These are phyloP conservation scores for Hippopotamus amphibius DNA, from an alignment of 2,113 vertebrate genomes.

Conservation along the genomic window DNA sequence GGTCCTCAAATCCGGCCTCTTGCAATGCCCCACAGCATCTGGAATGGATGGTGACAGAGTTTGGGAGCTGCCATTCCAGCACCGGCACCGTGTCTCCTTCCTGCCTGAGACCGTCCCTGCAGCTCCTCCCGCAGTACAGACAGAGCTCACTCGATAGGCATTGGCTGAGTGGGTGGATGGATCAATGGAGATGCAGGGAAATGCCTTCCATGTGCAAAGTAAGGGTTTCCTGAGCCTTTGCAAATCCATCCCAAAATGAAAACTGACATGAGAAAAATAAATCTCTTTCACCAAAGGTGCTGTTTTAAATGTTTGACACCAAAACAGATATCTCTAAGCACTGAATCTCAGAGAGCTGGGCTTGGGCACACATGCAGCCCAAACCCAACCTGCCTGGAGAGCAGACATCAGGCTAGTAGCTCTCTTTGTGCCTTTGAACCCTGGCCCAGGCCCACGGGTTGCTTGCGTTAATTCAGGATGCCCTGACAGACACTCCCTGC, in stretches of 20 bases:
- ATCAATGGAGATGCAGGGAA: background rate
- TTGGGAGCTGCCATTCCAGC: background rate
- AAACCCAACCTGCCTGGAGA: background rate
- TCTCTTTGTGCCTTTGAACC: background rate
- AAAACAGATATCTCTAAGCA: background rate
- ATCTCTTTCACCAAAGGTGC: background rate
- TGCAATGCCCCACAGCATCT: background rate
- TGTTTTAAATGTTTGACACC: background rate
- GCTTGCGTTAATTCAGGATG: background rate
- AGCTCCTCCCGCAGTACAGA: fast-evolving
- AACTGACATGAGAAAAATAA: background rate
- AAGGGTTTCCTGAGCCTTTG: background rate
- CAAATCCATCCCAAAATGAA: background rate
- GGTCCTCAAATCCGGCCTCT: background rate
- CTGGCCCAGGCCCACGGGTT: too few relatives aligned
- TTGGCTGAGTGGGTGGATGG: fast-evolving
- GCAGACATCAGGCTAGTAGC: background rate
- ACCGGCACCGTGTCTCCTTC: background rate
- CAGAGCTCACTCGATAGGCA: background rate
- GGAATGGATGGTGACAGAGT: background rate
- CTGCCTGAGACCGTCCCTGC: background rate
- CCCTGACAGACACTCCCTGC: too few relatives aligned
- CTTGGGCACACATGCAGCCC: fast-evolving
- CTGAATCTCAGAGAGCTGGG: background rate
- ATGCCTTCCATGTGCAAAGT: background rate